Base-by-base conservation (phyloP, 2,797 vertebrate genomes). In the Hybognathus amarus region DNA sequence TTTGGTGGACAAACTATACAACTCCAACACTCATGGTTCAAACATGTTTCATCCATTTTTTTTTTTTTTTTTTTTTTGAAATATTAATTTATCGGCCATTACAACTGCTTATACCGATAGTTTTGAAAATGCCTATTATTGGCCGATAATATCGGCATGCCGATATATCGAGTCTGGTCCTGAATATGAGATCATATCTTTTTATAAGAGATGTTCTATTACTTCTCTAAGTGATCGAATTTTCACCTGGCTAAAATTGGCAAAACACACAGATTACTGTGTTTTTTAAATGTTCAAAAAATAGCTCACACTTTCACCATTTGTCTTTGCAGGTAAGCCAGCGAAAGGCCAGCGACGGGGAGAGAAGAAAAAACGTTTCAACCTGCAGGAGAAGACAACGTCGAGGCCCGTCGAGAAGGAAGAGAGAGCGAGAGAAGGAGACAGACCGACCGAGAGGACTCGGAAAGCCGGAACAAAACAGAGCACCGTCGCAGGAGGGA, bases 401-500 rank as follows among this genome's bases (percentile, higher is more conserved):
- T 90, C 83, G 96, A 96, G 91, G 93, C 87, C 27, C 90, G 93
- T 38, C 91, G 95, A 90, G 97, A 97, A 94, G 96, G 92, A 97
- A 92, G 92, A 95, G 93, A 85, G 95, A 95, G 66, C 86, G 94
- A 92, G 94, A 92, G 80, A 92, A 89, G 92, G 95, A 94, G 91
- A 88, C 86, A n/a, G 24, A 91, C 87, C 82, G 96, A 92, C 90
- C 94, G 93, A 86, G 93, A 95, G 93, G 96, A 95, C 88, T 91
- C 91, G 69, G 94, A 94, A 78, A 97, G 90, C 93, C 96, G 95
- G 92, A 97, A 96, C 90, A 98, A 97, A 95, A 97, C 90, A 11
- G 97, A 97, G 95, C 95, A 95, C 91, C 95, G 96, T 91, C 97
- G 93, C 85, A 94, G 95, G 89, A 94, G 96, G 93, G 93, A 91